Percentiles rank a stretch among this genome's conserved stretches.
Conservation (phyloP, 2,113 vertebrate genomes). For the Silurus meridionalis region DNA sequence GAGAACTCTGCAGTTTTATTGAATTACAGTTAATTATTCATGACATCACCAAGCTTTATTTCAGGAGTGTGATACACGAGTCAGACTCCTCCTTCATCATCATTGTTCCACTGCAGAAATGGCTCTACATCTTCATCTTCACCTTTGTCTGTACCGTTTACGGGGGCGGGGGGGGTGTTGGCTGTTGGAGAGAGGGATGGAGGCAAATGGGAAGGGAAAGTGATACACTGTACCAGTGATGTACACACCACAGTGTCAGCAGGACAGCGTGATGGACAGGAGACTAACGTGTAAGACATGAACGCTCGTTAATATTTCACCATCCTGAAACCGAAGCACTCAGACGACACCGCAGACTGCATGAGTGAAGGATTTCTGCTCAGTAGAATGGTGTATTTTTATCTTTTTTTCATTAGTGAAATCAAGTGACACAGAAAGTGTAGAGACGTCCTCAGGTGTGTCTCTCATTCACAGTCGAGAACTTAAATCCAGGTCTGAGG, state of each 20-base stretch:
- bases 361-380: neutral
- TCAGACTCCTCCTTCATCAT: conserved; percentile 29
- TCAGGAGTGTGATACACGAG: conserved; percentile 50
- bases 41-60: conserved; percentile 57
- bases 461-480: too few species aligned
- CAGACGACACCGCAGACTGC: conserved; percentile 11
- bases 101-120: conserved; percentile 48
- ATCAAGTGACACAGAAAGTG: neutral
- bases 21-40: conserved; percentile 58
- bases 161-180: neutral
- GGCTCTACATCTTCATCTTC: conserved; percentile 29
- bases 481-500: too few species aligned
- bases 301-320: conserved; percentile 55
- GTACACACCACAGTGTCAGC: conserved; percentile 36
- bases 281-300: conserved; percentile 50
- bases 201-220: neutral
- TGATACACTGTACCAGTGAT: conserved; percentile 33
- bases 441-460: too few species aligned
- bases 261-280: conserved; percentile 39
- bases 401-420: neutral
- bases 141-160: neutral
- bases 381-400: neutral
- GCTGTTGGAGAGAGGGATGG: neutral
- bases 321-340: conserved; percentile 48
- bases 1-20: conserved; percentile 29